These are phyloP conservation scores for Tursiops truncatus DNA, from an alignment of 2,113 vertebrate species.

Conservation along the genomic window DNA sequence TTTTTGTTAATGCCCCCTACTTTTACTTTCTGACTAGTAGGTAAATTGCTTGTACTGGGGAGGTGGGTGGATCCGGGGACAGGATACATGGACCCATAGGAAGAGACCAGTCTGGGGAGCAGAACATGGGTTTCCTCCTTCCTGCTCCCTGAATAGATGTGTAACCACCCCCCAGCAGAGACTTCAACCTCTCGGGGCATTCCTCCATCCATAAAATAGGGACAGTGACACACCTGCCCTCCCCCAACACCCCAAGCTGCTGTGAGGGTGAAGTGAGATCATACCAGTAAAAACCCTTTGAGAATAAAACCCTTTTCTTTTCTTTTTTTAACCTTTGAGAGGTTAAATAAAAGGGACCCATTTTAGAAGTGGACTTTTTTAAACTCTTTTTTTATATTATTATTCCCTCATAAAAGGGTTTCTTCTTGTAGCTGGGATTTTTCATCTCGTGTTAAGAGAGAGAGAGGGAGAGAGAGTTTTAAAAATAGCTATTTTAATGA, in stretches of 20 bases:
- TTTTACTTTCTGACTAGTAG: constrained; percentile 15
- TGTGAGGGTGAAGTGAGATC: constrained; percentile 57
- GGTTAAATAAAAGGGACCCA: constrained; percentile 63
- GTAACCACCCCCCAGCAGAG: neutral
- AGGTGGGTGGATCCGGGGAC: neutral
- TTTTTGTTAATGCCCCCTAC: neutral
- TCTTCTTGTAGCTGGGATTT: constrained; percentile 79
- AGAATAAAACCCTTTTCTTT: constrained; percentile 75
- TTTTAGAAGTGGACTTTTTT: constrained; percentile 80
- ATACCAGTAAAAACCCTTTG: constrained; percentile 66
- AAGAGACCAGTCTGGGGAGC: neutral
- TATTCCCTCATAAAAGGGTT: constrained; percentile 80
- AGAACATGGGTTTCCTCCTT: neutral
- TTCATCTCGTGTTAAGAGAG: constrained; percentile 80
- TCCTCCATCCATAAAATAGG: constrained; percentile 71
- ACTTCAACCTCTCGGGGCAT: neutral
- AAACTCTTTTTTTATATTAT: constrained; percentile 80
- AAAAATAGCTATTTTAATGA: constrained; percentile 84
- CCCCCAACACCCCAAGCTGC: constrained; percentile 6
- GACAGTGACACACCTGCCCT: constrained; percentile 48
- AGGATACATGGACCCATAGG: neutral
- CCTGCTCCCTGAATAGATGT: neutral
- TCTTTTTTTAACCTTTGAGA: constrained; percentile 80
- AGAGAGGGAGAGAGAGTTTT: constrained; percentile 69
- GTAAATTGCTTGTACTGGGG: constrained; percentile 45